These are phyloP conservation scores for Tenebrosternarchus preto DNA, from an alignment of 2,113 vertebrate species.

Conservation along the genomic window DNA sequence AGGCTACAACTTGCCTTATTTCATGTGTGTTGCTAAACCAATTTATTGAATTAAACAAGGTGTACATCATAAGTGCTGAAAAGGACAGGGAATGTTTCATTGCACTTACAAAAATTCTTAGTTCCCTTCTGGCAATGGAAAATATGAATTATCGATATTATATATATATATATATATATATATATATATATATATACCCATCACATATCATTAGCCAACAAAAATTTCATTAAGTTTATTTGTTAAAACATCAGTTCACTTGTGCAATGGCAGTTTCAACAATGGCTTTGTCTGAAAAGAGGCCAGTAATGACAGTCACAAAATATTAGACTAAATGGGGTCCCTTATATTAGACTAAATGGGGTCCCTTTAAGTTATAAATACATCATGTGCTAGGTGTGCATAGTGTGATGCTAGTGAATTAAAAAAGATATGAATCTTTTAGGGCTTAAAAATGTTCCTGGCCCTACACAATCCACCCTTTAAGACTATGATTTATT, in stretches of 20 bases:
- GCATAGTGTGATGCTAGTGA: conserved; percentile 40
- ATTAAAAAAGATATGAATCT: conserved; percentile 26
- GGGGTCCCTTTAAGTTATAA: conserved; percentile 24
- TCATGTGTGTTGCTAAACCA: too few relatives aligned
- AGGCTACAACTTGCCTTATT: too few relatives aligned
- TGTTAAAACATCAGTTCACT: conserved; percentile 51
- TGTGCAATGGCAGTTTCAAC: conserved; percentile 57
- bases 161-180: conserved; percentile 1
- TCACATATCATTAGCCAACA: conserved; percentile 44
- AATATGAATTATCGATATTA: not conserved
- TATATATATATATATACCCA: not conserved
- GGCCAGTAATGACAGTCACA: conserved; percentile 47
- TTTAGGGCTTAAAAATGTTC: conserved; percentile 38
- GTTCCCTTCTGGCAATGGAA: not conserved
- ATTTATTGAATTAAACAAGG: too few relatives aligned
- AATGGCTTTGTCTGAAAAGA: conserved; percentile 50
- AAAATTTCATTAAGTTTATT: conserved; percentile 53
- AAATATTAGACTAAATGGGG: conserved; percentile 28
- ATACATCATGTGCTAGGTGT: conserved; percentile 44
- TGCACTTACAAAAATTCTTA: not conserved
- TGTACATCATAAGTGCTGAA: not conserved
- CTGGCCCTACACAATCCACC: conserved; percentile 31
- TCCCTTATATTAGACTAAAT: not conserved
- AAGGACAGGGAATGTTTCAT: too few relatives aligned
- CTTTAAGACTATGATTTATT: conserved; percentile 32